A percentile compares a stretch with the other conserved stretches of the same genome.
These are phyloP conservation scores for Sarcophilus harrisii DNA, from an alignment of 2,797 vertebrate species.

Conservation along the genomic window DNA sequence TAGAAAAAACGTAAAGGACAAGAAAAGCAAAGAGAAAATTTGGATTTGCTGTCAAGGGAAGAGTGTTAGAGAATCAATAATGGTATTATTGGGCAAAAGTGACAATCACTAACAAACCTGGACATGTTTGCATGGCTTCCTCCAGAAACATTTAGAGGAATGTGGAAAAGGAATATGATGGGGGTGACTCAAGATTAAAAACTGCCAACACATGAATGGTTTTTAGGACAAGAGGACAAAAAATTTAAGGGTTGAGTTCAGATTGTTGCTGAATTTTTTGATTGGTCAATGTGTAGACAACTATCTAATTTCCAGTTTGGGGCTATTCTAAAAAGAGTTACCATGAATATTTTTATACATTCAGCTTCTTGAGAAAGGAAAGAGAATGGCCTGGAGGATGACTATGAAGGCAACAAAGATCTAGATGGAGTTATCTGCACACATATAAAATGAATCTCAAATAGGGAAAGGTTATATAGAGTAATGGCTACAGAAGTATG, in stretches of 20 bases:
- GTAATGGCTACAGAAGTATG: not conserved
- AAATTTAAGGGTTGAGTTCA: not conserved
- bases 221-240: not conserved
- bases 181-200: not conserved
- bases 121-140: not conserved
- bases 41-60: too few species aligned
- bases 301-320: not conserved
- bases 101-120: not conserved
- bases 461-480: not conserved
- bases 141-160: not conserved
- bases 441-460: not conserved
- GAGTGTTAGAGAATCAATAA: too few species aligned
- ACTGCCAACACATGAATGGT: not conserved
- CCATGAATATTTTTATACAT: not conserved
- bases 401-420: not conserved
- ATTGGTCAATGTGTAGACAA: not conserved
- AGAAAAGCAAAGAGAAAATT: too few species aligned
- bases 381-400: not conserved
- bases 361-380: not conserved
- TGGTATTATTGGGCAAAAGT: too few species aligned
- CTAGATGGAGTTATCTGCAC: not conserved
- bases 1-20: too few species aligned
- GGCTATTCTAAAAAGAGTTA: not conserved
- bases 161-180: not conserved
- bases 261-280: not conserved